Conservation (phyloP, 1,140 invertebrate species). For the Mesaphorura yosii region DNA sequence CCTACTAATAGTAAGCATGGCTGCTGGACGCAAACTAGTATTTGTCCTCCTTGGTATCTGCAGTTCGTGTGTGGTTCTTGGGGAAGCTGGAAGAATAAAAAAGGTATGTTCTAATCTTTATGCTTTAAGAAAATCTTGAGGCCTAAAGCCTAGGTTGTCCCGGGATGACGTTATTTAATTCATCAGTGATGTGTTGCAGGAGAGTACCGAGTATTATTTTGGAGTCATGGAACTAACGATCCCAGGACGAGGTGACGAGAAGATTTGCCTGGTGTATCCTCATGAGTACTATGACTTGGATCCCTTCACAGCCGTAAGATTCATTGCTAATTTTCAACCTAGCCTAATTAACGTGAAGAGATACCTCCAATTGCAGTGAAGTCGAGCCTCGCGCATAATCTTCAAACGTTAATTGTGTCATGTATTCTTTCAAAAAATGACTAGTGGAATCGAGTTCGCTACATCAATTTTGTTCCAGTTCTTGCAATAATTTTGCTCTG, state of each 20-base stretch:
- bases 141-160: too few relatives aligned
- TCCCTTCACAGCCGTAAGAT: too few relatives aligned
- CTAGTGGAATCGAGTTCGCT: background rate
- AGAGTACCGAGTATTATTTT: background rate
- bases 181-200: background rate
- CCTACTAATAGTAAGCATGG: too few relatives aligned
- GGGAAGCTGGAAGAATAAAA: background rate
- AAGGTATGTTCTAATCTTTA: background rate
- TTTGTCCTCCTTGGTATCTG: background rate
- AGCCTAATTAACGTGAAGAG: too few relatives aligned
- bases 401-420: background rate
- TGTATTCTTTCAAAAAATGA: background rate
- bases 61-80: background rate
- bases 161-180: too few relatives aligned
- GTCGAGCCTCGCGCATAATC: too few relatives aligned
- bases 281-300: background rate
- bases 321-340: too few relatives aligned
- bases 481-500: background rate
- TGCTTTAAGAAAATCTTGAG: too few relatives aligned
- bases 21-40: background rate
- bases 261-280: background rate
- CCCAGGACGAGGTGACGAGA: background rate
- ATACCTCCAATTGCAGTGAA: too few relatives aligned
- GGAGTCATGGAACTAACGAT: background rate
- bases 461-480: too few relatives aligned